Conservation (phyloP, 2,797 vertebrate genomes). For the Zenarchopterus dispar region DNA sequence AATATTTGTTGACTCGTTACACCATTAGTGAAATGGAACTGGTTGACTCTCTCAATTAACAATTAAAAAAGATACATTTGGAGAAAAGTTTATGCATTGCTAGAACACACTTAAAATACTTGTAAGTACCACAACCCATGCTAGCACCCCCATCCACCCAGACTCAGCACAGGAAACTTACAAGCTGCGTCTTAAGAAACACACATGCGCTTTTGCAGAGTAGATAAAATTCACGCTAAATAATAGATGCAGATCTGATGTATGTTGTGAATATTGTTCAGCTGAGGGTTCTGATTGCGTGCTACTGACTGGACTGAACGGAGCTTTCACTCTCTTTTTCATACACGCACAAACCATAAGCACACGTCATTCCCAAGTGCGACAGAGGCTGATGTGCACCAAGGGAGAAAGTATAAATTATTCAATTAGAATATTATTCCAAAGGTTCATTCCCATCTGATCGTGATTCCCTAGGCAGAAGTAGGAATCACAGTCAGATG, state of each 20-base stretch:
- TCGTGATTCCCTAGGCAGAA: slow-evolving; percentile 52
- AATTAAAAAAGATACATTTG: background rate
- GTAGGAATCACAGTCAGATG: slow-evolving; percentile 41
- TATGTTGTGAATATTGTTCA: slow-evolving; percentile 80
- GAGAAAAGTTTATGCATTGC: background rate
- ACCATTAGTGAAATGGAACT: background rate
- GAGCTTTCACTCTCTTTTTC: slow-evolving; percentile 48
- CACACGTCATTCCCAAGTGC: slow-evolving; percentile 74
- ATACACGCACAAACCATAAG: slow-evolving; percentile 66
- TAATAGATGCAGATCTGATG: slow-evolving; percentile 80
- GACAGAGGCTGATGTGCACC: slow-evolving; percentile 56
- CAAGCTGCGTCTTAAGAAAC: slow-evolving; percentile 56
- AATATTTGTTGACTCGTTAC: background rate
- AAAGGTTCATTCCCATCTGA: slow-evolving; percentile 71
- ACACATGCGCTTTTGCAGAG: slow-evolving; percentile 70
- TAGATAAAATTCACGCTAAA: slow-evolving; percentile 75
- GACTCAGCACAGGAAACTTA: slow-evolving; percentile 41
- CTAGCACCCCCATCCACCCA: slow-evolving; percentile 17
- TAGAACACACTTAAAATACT: slow-evolving; percentile 4
- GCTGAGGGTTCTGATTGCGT: slow-evolving; percentile 73
- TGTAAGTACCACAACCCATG: slow-evolving; percentile 22
- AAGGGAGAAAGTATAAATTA: slow-evolving; percentile 77
- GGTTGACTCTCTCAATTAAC: slow-evolving; percentile 12
- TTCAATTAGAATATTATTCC: slow-evolving; percentile 77
- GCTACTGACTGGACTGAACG: slow-evolving; percentile 61